phyloP scores from a whole-genome alignment of 2,113 vertebrate genomes.

The Pholis gunnellus region DNA sequence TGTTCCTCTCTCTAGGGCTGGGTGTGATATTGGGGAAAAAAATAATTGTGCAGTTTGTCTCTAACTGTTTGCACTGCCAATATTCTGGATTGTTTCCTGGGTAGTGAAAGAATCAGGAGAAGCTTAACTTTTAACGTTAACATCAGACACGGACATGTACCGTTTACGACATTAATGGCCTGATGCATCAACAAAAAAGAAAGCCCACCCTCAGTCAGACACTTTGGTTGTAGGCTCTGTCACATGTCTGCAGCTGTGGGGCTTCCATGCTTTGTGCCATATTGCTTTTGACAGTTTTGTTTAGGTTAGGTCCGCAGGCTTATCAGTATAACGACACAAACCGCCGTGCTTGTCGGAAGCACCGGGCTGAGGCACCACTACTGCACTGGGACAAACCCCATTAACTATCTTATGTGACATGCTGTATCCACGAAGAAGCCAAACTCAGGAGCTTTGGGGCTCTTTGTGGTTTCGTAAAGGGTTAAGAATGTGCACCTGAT shows the following conservation, averaged over 20 bases:
- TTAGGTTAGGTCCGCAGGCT: not conserved
- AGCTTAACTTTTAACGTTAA: not conserved
- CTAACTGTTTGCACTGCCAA: not conserved
- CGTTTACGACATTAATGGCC: not conserved
- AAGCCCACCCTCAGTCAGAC: not conserved
- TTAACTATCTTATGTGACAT: not conserved
- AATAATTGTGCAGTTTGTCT: not conserved
- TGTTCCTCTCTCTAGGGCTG: not conserved
- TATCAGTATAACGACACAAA: not conserved
- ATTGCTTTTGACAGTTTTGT: not conserved
- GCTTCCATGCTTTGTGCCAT: not conserved
- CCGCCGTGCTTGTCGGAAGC: not conserved
- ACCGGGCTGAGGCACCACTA: not conserved
- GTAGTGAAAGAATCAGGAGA: not conserved
- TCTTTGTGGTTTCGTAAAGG: not conserved
- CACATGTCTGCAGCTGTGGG: not conserved
- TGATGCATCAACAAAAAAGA: not conserved
- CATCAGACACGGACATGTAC: not conserved
- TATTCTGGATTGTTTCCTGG: not conserved
- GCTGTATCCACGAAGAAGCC: not conserved
- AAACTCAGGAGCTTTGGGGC: not conserved
- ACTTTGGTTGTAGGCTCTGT: not conserved
- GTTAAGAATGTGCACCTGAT: conserved; percentile 27
- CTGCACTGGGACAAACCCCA: not conserved
- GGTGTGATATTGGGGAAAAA: not conserved